Conservation (phyloP, 2,113 vertebrate genomes). For the Terrapene triunguis region DNA sequence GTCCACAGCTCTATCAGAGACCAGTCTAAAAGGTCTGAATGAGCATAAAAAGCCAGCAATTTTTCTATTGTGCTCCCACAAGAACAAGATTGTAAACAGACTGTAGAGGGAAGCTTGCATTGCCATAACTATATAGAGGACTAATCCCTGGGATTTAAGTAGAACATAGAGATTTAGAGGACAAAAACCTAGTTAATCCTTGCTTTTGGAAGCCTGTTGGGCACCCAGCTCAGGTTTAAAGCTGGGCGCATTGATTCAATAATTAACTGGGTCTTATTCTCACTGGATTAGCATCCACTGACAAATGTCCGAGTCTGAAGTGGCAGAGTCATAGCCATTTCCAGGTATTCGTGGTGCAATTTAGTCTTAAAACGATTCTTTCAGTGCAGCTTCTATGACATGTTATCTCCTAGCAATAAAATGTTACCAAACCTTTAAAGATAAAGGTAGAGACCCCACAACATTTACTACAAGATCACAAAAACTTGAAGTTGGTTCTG, state of each 20-base stretch:
- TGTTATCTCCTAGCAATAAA: neutral
- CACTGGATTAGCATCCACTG: neutral
- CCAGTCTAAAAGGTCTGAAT: neutral
- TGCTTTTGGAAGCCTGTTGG: neutral
- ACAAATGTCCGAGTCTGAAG: neutral
- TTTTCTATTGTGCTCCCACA: neutral
- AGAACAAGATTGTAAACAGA: neutral
- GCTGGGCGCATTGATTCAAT: neutral
- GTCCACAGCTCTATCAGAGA: too few species aligned
- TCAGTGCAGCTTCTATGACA: neutral
- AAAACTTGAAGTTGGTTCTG: neutral
- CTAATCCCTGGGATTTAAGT: neutral
- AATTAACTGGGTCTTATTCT: neutral
- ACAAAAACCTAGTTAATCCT: neutral
- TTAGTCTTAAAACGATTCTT: neutral
- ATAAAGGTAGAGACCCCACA: neutral
- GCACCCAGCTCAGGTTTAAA: neutral
- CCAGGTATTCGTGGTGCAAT: neutral
- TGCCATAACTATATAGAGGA: neutral
- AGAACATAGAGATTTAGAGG: neutral
- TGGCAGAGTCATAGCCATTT: neutral
- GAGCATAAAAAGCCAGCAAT: neutral
- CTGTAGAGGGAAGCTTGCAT: neutral
- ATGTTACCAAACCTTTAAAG: neutral
- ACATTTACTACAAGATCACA: neutral